phyloP scores from a whole-genome alignment of 1,140 invertebrate species.

The Cylas formicarius region DNA sequence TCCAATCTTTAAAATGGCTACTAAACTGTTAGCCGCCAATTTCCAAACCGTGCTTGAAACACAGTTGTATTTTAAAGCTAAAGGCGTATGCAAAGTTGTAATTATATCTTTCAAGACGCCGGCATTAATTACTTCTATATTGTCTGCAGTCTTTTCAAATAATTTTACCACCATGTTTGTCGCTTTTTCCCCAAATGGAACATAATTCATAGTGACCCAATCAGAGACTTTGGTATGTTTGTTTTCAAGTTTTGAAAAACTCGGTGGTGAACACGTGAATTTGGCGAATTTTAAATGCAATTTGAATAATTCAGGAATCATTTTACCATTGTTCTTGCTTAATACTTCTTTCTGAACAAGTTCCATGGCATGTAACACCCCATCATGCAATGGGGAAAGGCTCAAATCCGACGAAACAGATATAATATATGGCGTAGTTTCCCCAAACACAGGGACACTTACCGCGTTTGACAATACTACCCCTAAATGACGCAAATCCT shows the following conservation, averaged over 20 bases:
- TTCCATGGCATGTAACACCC: constrained; percentile 72
- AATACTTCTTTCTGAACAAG: constrained; percentile 74
- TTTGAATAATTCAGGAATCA: constrained; percentile 73
- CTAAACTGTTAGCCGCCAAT: constrained; percentile 69
- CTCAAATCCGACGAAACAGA: constrained; percentile 65
- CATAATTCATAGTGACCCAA: constrained; percentile 79
- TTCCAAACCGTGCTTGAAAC: constrained; percentile 80
- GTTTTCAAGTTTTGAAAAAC: constrained; percentile 52
- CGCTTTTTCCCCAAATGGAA: constrained; percentile 81
- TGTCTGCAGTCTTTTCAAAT: constrained; percentile 73
- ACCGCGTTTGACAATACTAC: constrained; percentile 69
- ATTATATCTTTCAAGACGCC: constrained; percentile 73
- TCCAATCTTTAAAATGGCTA: constrained; percentile 74
- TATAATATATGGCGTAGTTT: constrained; percentile 73
- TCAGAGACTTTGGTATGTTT: constrained; percentile 51
- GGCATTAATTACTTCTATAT: constrained; percentile 65
- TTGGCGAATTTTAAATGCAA: constrained; percentile 70
- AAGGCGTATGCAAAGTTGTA: constrained; percentile 63
- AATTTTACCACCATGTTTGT: constrained; percentile 73
- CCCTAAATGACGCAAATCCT: constrained; percentile 75
- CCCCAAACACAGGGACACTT: constrained; percentile 73
- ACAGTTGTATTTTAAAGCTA: constrained; percentile 78
- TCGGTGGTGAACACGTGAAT: constrained; percentile 63
- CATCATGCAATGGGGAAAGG: constrained; percentile 76
- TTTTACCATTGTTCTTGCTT: constrained; percentile 53